Percentiles rank a stretch among this genome's conserved stretches.
phyloP scores from a whole-genome alignment of 2,888 invertebrate species.

The Ecliptopera silaceata region DNA sequence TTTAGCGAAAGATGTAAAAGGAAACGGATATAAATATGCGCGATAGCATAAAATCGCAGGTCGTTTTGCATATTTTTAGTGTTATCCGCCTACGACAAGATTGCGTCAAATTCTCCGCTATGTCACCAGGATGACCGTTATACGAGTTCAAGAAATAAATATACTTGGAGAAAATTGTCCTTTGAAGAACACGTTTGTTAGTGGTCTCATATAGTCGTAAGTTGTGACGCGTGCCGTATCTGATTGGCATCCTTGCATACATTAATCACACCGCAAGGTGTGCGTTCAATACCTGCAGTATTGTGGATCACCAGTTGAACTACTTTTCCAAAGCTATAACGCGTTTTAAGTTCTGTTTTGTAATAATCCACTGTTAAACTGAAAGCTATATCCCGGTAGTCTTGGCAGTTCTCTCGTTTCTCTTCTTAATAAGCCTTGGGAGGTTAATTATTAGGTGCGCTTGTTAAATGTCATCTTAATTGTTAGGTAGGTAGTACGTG shows the following conservation, averaged over 20 bases:
- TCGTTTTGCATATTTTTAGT: constrained; percentile 40
- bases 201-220: constrained; percentile 42
- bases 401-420: constrained; percentile 61
- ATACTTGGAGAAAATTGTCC: constrained; percentile 53
- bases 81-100: constrained; percentile 57
- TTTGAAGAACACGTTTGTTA: constrained; percentile 57
- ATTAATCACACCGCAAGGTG: constrained; percentile 58
- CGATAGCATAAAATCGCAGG: constrained; percentile 30
- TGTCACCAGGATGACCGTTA: constrained; percentile 65
- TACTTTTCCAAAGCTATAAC: constrained; percentile 65
- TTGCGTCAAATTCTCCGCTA: constrained; percentile 60
- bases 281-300: constrained; percentile 39
- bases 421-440: constrained; percentile 24
- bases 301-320: constrained; percentile 55
- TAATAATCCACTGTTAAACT: constrained; percentile 62
- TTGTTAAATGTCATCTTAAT: constrained; percentile 50
- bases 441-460: constrained; percentile 34
- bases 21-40: constrained; percentile 24
- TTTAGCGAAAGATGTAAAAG: constrained; percentile 22
- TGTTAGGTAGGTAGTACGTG: background rate
- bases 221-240: constrained; percentile 62
- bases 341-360: constrained; percentile 53
- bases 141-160: constrained; percentile 39
- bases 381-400: constrained; percentile 61
- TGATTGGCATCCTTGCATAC: constrained; percentile 74